phyloP scores from a whole-genome alignment of 1,140 invertebrate genomes.

The Sycobia sp. region DNA sequence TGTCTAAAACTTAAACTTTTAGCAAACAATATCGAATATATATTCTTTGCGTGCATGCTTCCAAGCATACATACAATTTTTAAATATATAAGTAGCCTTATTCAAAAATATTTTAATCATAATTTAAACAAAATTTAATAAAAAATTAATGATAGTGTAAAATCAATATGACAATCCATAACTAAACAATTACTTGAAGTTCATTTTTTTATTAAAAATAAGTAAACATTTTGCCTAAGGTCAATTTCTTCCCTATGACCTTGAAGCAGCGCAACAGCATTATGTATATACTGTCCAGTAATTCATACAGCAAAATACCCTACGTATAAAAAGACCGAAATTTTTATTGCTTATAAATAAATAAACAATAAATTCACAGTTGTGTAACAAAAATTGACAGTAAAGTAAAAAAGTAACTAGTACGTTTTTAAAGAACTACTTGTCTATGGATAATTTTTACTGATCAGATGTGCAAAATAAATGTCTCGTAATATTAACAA shows the following conservation, averaged over 20 bases:
- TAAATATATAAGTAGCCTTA: constrained; percentile 10
- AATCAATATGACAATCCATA: constrained; percentile 9
- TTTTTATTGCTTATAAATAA: not conserved
- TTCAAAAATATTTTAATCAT: constrained; percentile 25
- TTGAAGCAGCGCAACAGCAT: not conserved
- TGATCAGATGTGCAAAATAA: too few species aligned
- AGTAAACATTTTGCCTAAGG: constrained; percentile 20
- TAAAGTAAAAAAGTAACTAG: not conserved
- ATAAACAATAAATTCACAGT: not conserved
- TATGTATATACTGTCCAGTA: not conserved
- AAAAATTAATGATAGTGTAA: constrained; percentile 10
- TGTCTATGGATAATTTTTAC: too few species aligned
- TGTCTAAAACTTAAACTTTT: constrained; percentile 21
- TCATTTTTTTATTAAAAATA: constrained; percentile 16
- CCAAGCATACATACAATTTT: constrained; percentile 7
- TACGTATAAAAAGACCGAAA: too few species aligned
- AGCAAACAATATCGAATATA: constrained; percentile 16
- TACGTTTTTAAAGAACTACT: not conserved
- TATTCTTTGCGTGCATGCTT: not conserved
- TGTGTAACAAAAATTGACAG: constrained; percentile 1
- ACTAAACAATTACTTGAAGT: constrained; percentile 20
- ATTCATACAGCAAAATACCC: too few species aligned
- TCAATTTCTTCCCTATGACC: not conserved
- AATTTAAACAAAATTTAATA: constrained; percentile 14
- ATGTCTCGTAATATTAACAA: too few species aligned